Conservation (phyloP, 2,797 vertebrate genomes). For the Scleropages formosus region DNA sequence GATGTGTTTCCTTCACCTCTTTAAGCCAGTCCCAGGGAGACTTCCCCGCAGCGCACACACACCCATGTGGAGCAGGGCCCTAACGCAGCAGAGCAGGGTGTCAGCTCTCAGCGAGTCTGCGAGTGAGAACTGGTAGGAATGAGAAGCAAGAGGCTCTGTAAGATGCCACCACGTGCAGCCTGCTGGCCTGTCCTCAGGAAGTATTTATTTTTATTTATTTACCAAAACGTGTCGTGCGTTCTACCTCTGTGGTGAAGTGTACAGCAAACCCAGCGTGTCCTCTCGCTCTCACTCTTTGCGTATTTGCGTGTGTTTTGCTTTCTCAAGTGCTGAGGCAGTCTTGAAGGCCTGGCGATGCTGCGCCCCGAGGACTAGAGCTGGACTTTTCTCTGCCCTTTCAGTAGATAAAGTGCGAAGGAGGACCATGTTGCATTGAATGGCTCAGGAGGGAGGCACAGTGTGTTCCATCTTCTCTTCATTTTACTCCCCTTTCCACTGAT, state of each 20-base stretch:
- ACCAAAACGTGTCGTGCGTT: conserved; percentile 51
- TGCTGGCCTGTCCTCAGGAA: conserved; percentile 67
- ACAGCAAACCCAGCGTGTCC: conserved; percentile 37
- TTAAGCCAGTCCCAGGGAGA: too few species aligned
- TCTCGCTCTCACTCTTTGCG: conserved; percentile 37
- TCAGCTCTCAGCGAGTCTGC: neutral
- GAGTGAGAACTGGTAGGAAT: neutral
- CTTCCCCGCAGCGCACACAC: neutral
- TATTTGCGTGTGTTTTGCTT: neutral
- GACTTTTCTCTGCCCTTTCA: too few species aligned
- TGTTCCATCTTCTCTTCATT: neutral
- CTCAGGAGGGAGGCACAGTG: neutral
- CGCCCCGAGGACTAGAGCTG: too few species aligned
- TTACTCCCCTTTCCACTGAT: conserved; percentile 5
- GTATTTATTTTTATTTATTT: conserved; percentile 73
- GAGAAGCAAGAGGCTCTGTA: neutral
- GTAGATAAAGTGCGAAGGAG: neutral
- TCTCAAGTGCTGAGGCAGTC: neutral
- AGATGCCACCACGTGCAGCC: conserved; percentile 30
- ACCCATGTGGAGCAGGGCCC: neutral
- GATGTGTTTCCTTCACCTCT: too few species aligned
- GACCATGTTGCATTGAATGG: too few species aligned
- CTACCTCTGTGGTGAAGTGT: conserved; percentile 43
- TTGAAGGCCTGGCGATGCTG: too few species aligned
- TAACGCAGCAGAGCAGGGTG: neutral